A percentile compares a stretch with the other conserved stretches of the same genome.
Conservation (phyloP, 1,140 invertebrate species). For the Atta texana region DNA sequence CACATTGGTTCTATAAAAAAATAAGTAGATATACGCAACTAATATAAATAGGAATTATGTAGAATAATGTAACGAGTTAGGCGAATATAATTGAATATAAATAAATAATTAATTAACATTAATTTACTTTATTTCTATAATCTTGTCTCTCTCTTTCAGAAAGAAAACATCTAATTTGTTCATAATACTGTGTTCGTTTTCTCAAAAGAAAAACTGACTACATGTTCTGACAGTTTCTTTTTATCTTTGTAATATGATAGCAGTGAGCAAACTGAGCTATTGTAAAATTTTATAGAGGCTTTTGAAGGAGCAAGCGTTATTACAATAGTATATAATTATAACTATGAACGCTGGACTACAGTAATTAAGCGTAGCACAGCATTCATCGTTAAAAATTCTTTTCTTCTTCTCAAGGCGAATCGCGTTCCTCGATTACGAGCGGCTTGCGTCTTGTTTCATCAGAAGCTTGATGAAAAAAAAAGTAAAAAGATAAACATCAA, state of each 20-base stretch:
- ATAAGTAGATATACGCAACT: neutral
- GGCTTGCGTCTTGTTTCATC: conserved; percentile 19
- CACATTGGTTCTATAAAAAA: neutral
- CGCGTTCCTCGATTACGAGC: conserved; percentile 34
- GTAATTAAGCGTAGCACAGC: conserved; percentile 53
- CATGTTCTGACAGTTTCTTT: conserved; percentile 1
- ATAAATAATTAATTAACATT: neutral
- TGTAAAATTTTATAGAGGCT: conserved; percentile 28
- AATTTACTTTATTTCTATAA: conserved; percentile 10
- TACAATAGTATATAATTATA: conserved; percentile 58
- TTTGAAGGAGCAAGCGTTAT: conserved; percentile 29
- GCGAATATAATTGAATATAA: neutral
- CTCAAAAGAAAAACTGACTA: conserved; percentile 18
- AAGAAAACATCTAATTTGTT: neutral
- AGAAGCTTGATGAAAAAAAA: conserved; percentile 28
- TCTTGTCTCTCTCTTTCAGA: neutral
- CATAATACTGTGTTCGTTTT: neutral
- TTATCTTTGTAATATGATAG: conserved; percentile 17
- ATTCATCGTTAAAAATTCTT: conserved; percentile 52
- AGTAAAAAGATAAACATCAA: conserved; percentile 9
- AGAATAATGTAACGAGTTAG: neutral
- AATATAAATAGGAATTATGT: conserved; percentile 20
- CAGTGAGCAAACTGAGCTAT: conserved; percentile 44
- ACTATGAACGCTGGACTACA: neutral
- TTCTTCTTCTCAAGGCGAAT: conserved; percentile 30